A percentile compares a stretch with the other conserved stretches of the same genome.
These are phyloP conservation scores for Strigops habroptila DNA, from an alignment of 2,113 vertebrate species.

Conservation along the genomic window DNA sequence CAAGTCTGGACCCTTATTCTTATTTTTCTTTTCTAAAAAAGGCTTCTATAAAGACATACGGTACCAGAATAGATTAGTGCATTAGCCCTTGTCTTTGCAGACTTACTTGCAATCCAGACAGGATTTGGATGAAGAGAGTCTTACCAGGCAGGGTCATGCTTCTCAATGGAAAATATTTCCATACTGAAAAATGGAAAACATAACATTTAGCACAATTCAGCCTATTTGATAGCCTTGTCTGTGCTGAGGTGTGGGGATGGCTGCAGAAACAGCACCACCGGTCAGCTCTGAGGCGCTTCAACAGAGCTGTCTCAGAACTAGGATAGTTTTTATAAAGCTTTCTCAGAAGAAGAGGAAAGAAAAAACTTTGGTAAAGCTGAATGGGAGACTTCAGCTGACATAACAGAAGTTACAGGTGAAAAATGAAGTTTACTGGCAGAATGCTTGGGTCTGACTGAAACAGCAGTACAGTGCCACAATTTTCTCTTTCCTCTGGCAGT, in stretches of 20 bases:
- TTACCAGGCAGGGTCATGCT: constrained; percentile 9
- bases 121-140: constrained; percentile 47
- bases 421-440: constrained; percentile 5
- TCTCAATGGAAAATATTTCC: constrained; percentile 33
- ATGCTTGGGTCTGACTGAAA: not conserved
- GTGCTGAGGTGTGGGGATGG: not conserved
- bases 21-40: constrained; percentile 23
- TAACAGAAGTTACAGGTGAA: constrained; percentile 17
- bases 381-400: not conserved
- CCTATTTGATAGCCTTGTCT: not conserved
- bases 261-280: not conserved
- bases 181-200: not conserved
- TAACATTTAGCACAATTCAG: not conserved
- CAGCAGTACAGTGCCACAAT: not conserved
- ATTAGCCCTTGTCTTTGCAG: constrained; percentile 41
- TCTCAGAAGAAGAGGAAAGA: not conserved
- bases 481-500: not conserved
- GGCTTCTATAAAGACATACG: not conserved
- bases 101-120: constrained; percentile 52
- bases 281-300: not conserved
- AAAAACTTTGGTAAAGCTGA: not conserved
- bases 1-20: not conserved
- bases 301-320: not conserved
- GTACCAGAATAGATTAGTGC: constrained; percentile 53
- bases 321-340: not conserved